Percentiles rank a stretch among this genome's conserved stretches.
Evolutionary conservation across 1,140 invertebrate genomes (phyloP).

Genomic region (Oscheius sp.): DNA sequence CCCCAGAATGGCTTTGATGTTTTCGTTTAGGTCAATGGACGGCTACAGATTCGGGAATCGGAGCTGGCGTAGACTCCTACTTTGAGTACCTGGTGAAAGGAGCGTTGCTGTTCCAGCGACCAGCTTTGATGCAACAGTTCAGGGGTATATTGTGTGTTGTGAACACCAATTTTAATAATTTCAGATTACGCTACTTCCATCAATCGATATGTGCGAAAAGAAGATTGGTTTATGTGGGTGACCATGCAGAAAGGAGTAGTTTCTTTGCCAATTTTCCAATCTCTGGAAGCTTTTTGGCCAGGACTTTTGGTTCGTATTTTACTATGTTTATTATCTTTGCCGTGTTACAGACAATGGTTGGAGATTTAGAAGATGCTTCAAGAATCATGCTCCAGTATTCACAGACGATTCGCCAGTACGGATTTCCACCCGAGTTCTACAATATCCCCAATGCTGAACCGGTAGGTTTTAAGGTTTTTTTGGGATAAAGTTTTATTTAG

Average conservation of each 20-base stretch:
- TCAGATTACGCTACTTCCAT: constrained; percentile 75
- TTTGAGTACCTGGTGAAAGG: constrained; percentile 99
- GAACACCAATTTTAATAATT: constrained; percentile 25
- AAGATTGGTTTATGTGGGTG: constrained; percentile 95
- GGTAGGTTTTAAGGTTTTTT: constrained; percentile 14
- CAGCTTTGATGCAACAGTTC: constrained; percentile 87
- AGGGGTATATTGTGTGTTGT: constrained; percentile 63
- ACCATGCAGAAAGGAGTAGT: constrained; percentile 91
- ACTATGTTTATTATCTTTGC: background rate
- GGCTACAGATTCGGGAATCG: constrained; percentile 85
- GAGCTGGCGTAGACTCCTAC: constrained; percentile 88
- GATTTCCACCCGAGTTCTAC: constrained; percentile 95
- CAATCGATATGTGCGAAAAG: constrained; percentile 80
- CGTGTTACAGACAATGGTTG: constrained; percentile 66
- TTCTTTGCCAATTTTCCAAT: constrained; percentile 93
- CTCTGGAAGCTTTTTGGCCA: constrained; percentile 96
- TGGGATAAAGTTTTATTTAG: constrained; percentile 40
- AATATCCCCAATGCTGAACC: constrained; percentile 70
- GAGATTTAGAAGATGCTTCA: constrained; percentile 84
- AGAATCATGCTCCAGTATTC: constrained; percentile 92
- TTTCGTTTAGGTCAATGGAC: constrained; percentile 79
- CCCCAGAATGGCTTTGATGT: background rate
- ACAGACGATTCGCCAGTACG: constrained; percentile 81
- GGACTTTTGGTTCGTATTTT: constrained; percentile 76
- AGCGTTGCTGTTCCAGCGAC: constrained; percentile 71